phyloP scores from a whole-genome alignment of 2,797 vertebrate genomes.

The Clarias fuscus region DNA sequence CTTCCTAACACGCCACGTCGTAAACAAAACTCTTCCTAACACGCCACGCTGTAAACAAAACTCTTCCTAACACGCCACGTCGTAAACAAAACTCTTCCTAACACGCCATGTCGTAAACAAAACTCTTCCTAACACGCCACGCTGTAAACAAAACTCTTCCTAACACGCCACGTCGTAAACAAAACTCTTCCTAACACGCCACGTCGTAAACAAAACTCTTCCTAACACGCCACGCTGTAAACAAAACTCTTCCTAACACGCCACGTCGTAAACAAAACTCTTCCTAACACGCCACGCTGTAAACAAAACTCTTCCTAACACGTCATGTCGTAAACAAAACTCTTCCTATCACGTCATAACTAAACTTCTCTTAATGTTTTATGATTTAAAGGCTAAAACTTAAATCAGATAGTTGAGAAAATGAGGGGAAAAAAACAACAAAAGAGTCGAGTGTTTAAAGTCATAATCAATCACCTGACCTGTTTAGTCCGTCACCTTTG shows the following conservation, averaged over 20 bases:
- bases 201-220: not conserved
- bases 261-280: not conserved
- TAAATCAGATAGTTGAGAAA: not conserved
- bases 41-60: too few species aligned
- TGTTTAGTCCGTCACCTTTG: constrained; percentile 20
- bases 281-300: not conserved
- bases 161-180: not conserved
- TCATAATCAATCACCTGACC: not conserved
- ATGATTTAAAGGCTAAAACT: not conserved
- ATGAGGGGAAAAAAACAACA: too few species aligned
- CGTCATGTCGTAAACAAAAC: not conserved
- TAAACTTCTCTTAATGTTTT: not conserved
- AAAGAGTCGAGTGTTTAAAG: not conserved
- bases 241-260: not conserved
- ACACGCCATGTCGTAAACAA: rapidly evolving
- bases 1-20: too few species aligned
- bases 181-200: not conserved
- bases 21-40: too few species aligned
- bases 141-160: not conserved
- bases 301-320: not conserved
- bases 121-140: not conserved
- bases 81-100: not conserved
- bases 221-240: not conserved
- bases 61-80: too few species aligned
- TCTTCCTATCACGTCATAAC: not conserved